These are phyloP conservation scores for Leptura quadrifasciata DNA, from an alignment of 2,888 invertebrate species.

Conservation along the genomic window DNA sequence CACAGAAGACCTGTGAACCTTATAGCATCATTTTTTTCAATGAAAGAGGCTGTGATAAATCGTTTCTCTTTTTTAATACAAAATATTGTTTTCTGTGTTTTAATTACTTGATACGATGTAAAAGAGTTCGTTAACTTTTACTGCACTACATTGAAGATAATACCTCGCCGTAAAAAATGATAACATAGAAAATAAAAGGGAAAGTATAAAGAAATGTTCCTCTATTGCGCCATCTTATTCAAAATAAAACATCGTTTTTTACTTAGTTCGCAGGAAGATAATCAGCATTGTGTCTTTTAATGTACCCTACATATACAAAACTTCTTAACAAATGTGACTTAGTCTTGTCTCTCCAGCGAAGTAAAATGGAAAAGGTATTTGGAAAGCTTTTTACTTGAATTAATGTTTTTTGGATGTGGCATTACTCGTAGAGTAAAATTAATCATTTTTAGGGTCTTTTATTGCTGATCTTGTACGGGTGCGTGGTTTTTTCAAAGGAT, in stretches of 20 bases:
- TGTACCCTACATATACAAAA: conserved; percentile 30
- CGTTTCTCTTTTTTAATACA: too few relatives aligned
- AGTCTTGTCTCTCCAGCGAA: conserved; percentile 7
- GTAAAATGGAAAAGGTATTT: conserved; percentile 37
- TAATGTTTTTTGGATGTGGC: conserved; percentile 12
- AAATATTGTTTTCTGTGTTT: neutral
- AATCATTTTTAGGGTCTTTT: conserved; percentile 25
- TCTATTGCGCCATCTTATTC: conserved; percentile 30
- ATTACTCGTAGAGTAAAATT: conserved; percentile 11
- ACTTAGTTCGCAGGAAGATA: conserved; percentile 39
- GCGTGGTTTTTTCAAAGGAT: conserved; percentile 30
- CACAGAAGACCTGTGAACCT: too few relatives aligned
- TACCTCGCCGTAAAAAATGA: conserved; percentile 8
- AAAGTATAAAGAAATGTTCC: conserved; percentile 35
- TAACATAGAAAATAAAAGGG: conserved; percentile 35
- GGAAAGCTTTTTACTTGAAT: conserved; percentile 17
- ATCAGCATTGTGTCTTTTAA: conserved; percentile 39
- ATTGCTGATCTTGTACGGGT: conserved; percentile 10
- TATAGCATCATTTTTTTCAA: too few relatives aligned
- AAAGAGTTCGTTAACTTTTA: neutral
- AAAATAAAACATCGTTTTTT: conserved; percentile 39
- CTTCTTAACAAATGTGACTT: conserved; percentile 25
- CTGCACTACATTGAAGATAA: neutral
- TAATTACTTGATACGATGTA: conserved; percentile 6
- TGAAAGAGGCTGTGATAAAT: too few relatives aligned